Conservation (phyloP, 2,797 vertebrate species). For the Acanthiza pusilla region DNA sequence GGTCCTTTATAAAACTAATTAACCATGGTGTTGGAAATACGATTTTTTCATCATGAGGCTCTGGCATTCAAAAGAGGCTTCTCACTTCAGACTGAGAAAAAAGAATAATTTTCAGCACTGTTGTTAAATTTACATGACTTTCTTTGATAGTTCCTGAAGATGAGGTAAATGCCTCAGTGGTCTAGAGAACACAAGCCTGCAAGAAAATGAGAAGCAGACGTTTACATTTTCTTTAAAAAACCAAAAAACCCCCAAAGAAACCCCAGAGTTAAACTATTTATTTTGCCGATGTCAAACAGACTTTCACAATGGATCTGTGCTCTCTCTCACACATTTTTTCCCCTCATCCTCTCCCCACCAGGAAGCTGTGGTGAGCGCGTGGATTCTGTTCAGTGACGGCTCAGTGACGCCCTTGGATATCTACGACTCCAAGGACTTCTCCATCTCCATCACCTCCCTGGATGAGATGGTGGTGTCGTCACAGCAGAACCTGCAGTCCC, state of each 20-base stretch:
- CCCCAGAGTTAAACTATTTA: neutral
- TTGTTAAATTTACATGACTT: neutral
- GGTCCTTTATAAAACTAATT: neutral
- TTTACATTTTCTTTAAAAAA: neutral
- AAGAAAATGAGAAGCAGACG: neutral
- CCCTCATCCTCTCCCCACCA: slow-evolving; percentile 45
- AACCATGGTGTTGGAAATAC: neutral
- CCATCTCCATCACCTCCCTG: slow-evolving; percentile 83
- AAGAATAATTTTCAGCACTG: neutral
- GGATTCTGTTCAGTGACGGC: slow-evolving; percentile 95
- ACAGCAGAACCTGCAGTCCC: slow-evolving; percentile 75
- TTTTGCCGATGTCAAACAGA: neutral
- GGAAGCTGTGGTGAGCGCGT: slow-evolving; percentile 91
- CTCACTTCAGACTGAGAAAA: neutral
- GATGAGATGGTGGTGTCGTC: slow-evolving; percentile 89
- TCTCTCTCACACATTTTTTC: neutral
- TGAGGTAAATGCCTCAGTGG: neutral
- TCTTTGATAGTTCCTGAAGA: neutral
- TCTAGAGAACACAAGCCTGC: neutral
- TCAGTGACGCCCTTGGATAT: slow-evolving; percentile 91
- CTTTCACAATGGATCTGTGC: neutral
- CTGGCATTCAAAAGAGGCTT: neutral
- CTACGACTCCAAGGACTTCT: slow-evolving; percentile 93
- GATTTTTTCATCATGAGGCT: neutral
- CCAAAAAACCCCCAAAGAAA: neutral